Conservation (phyloP, 2,797 vertebrate genomes). For the Paedocypris micromegethes region DNA sequence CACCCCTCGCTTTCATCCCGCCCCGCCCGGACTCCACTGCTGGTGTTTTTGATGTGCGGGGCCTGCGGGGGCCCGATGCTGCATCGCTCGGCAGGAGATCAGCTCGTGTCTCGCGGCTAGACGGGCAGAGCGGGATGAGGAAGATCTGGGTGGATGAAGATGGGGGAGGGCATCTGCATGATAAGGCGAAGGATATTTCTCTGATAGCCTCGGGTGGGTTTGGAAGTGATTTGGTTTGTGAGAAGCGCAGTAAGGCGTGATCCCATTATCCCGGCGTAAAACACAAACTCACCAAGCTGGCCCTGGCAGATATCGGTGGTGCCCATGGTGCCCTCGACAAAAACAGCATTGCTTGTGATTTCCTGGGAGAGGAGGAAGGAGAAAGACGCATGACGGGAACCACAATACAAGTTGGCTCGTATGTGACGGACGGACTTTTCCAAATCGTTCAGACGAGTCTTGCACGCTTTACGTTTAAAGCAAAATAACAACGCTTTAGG, state of each 20-base stretch:
- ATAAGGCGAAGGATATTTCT: conserved; percentile 45
- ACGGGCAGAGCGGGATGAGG: conserved; percentile 33
- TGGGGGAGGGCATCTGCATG: conserved; percentile 41
- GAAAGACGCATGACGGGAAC: conserved; percentile 20
- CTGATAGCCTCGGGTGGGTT: conserved; percentile 37
- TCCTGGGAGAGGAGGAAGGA: conserved; percentile 54
- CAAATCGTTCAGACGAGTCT: too few relatives aligned
- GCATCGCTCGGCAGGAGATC: conserved; percentile 46
- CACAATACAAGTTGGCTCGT: conserved; percentile 10
- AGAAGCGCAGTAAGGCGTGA: conserved; percentile 34
- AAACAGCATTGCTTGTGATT: conserved; percentile 65
- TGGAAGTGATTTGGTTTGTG: conserved; percentile 34
- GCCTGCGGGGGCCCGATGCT: conserved; percentile 37
- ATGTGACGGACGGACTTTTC: too few relatives aligned
- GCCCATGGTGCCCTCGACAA: conserved; percentile 69
- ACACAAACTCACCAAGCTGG: conserved; percentile 69
- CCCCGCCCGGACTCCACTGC: conserved; percentile 13
- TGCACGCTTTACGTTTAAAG: too few relatives aligned
- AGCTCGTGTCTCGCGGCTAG: conserved; percentile 39
- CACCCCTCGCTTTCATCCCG: conserved; percentile 3
- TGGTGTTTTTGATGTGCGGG: conserved; percentile 40
- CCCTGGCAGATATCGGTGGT: conserved; percentile 79
- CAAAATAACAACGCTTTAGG: too few relatives aligned
- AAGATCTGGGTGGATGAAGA: conserved; percentile 32
- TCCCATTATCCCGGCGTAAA: conserved; percentile 42